Evolutionary conservation across 2,113 vertebrate genomes (phyloP).

Genomic region (Parotia lawesii): DNA sequence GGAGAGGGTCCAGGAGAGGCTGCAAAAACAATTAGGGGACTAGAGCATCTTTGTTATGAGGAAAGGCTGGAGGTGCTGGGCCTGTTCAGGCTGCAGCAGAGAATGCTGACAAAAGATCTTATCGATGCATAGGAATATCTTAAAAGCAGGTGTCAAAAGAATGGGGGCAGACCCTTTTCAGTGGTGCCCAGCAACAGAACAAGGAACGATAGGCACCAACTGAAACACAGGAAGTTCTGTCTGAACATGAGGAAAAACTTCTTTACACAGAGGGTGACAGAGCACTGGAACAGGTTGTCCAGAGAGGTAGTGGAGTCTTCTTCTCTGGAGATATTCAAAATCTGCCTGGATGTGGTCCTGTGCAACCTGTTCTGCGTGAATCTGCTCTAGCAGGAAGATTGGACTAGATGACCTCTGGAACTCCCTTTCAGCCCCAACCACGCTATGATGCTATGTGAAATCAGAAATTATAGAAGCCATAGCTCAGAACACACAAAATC

Average conservation of each 20-base stretch:
- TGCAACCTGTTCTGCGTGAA: neutral
- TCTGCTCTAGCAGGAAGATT: neutral
- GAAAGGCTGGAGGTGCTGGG: neutral
- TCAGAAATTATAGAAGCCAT: neutral
- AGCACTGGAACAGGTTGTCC: neutral
- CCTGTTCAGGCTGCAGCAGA: neutral
- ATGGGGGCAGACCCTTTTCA: neutral
- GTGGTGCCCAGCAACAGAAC: neutral
- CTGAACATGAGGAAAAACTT: neutral
- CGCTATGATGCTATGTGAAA: neutral
- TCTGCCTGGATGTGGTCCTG: neutral
- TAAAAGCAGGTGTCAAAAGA: neutral
- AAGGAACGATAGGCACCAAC: neutral
- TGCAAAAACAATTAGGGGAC: neutral
- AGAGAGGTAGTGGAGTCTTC: neutral
- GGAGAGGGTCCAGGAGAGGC: neutral
- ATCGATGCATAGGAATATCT: neutral
- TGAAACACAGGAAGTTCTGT: neutral
- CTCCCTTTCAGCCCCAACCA: neutral
- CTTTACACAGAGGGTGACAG: neutral
- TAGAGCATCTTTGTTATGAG: neutral
- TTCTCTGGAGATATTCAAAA: neutral
- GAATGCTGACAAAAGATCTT: neutral
- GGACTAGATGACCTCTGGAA: neutral
- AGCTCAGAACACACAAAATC: neutral